Conservation (phyloP, 2,113 vertebrate genomes). For the Gymnocephalus cernua region DNA sequence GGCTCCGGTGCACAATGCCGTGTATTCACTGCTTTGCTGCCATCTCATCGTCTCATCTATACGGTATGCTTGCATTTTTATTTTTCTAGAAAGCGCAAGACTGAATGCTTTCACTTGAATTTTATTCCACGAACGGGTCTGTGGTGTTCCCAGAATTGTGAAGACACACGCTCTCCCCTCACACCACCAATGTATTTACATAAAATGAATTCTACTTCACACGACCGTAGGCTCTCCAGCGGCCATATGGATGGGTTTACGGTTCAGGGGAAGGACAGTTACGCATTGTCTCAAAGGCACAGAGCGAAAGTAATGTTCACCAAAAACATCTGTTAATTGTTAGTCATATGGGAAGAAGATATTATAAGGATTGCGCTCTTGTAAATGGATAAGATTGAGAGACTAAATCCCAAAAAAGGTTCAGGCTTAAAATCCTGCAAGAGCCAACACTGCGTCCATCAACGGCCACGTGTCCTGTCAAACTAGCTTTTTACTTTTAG, state of each 20-base stretch:
- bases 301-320: constrained; percentile 5
- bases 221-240: neutral
- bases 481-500: constrained; percentile 29
- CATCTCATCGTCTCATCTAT: constrained; percentile 24
- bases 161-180: neutral
- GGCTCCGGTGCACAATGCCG: constrained; percentile 50
- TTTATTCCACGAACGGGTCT: neutral
- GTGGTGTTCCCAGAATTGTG: neutral
- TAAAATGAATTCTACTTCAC: neutral
- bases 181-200: neutral
- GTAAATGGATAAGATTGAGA: constrained; percentile 7
- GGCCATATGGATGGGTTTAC: neutral
- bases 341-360: constrained; percentile 26
- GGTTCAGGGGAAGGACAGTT: constrained; percentile 5
- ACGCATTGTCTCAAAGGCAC: constrained; percentile 13
- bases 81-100: constrained; percentile 30
- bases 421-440: neutral
- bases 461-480: constrained; percentile 21
- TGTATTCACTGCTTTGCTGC: constrained; percentile 46
- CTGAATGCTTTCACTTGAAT: constrained; percentile 12
- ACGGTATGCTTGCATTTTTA: neutral
- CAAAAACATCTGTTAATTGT: constrained; percentile 41
- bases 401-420: constrained; percentile 31
- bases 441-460: constrained; percentile 30
- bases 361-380: constrained; percentile 10